Conservation (phyloP, 1,140 invertebrate genomes). For the Solenopsis fugax region DNA sequence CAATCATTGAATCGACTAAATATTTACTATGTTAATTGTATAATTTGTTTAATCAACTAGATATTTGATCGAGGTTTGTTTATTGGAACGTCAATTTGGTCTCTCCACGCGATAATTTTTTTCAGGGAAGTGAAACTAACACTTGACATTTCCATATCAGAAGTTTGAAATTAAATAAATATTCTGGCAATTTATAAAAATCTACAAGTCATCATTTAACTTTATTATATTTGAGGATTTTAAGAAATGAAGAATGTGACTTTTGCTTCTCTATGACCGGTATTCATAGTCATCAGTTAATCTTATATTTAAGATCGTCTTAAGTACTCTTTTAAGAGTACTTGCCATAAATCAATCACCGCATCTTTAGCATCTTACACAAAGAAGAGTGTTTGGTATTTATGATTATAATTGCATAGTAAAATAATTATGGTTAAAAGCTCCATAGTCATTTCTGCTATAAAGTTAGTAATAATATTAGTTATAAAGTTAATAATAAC, state of each 20-base stretch:
- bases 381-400: too few species aligned
- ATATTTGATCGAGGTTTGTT: conserved; percentile 19
- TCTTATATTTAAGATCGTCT: too few species aligned
- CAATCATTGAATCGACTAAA: conserved; percentile 30
- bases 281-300: neutral
- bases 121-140: neutral
- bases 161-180: neutral
- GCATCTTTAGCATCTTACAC: too few species aligned
- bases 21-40: conserved; percentile 35
- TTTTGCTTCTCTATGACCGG: neutral
- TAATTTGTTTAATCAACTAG: conserved; percentile 24
- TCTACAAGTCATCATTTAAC: neutral
- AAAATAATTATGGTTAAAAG: too few species aligned
- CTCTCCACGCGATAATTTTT: neutral
- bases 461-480: too few species aligned
- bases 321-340: too few species aligned
- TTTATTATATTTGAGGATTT: neutral
- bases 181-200: neutral
- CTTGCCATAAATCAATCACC: neutral
- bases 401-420: too few species aligned
- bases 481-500: too few species aligned
- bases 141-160: neutral
- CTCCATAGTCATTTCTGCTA: too few species aligned
- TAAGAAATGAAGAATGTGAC: neutral
- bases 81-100: neutral